phyloP scores from a whole-genome alignment of 1,140 invertebrate genomes.

The Tribolium castaneum region DNA sequence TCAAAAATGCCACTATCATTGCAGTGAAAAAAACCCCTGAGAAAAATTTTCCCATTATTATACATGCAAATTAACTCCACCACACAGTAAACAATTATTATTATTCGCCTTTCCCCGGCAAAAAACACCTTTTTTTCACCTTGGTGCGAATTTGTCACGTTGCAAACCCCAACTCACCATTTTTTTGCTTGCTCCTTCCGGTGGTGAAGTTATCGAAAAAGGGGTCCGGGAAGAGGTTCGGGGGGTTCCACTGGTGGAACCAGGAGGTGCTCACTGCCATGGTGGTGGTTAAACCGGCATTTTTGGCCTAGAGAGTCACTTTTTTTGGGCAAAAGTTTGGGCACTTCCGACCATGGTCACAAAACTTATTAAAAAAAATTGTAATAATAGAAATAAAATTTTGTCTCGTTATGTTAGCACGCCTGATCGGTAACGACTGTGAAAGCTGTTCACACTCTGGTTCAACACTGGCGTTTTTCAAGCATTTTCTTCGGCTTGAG shows the following conservation, averaged over 20 bases:
- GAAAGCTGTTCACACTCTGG: constrained; percentile 33
- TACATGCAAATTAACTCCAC: background rate
- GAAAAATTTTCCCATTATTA: background rate
- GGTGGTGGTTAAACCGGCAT: background rate
- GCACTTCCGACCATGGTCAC: background rate
- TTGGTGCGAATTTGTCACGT: constrained; percentile 1
- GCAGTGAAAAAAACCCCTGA: background rate
- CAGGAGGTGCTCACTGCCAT: constrained; percentile 25
- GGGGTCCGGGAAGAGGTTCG: background rate
- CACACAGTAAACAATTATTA: constrained; percentile 3
- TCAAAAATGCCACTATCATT: background rate
- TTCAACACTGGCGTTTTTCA: constrained; percentile 3
- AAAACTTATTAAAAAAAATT: background rate
- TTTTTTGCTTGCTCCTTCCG: background rate
- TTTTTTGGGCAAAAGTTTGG: background rate
- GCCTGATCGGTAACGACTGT: constrained; percentile 37
- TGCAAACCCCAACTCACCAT: background rate
- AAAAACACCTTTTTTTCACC: constrained; percentile 17
- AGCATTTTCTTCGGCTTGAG: constrained; percentile 1
- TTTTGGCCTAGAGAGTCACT: background rate
- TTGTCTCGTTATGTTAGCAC: constrained; percentile 14
- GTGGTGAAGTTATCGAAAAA: background rate
- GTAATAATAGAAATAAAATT: background rate
- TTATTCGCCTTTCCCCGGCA: background rate
- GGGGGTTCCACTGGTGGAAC: constrained; percentile 31